Evolutionary conservation across 2,888 invertebrate genomes (phyloP).

Genomic region (Caradrina kadenii): DNA sequence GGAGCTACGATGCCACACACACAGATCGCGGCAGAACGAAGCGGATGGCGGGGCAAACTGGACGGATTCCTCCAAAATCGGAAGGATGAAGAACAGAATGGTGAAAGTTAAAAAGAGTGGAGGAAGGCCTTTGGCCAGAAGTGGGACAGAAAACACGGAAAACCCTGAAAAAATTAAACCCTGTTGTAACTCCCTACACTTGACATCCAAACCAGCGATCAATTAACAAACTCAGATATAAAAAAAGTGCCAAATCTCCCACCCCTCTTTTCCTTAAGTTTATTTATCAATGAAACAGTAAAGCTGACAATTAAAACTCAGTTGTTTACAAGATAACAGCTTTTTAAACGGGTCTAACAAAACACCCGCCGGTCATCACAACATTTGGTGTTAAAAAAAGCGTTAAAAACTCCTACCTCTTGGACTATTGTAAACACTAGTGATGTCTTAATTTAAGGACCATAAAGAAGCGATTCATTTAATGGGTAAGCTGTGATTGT

Average conservation of each 20-base stretch:
- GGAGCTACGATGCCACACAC: too few relatives aligned
- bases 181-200: not conserved
- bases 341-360: slow-evolving; percentile 60
- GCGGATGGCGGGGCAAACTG: too few relatives aligned
- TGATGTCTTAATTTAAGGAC: slow-evolving; percentile 64
- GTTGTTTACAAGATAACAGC: slow-evolving; percentile 62
- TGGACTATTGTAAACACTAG: slow-evolving; percentile 41
- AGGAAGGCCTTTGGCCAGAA: too few relatives aligned
- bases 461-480: slow-evolving; percentile 41
- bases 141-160: too few relatives aligned
- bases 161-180: too few relatives aligned
- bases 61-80: too few relatives aligned
- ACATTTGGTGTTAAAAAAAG: slow-evolving; percentile 47
- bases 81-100: too few relatives aligned
- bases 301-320: slow-evolving; percentile 47
- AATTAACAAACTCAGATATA: not conserved
- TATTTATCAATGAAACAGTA: slow-evolving; percentile 58
- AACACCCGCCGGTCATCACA: slow-evolving; percentile 57
- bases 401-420: slow-evolving; percentile 54
- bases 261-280: slow-evolving; percentile 15
- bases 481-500: slow-evolving; percentile 27
- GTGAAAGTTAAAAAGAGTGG: too few relatives aligned
- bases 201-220: not conserved
- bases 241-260: slow-evolving; percentile 24
- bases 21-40: too few relatives aligned